These are phyloP conservation scores for Omphaloscelis lunosa DNA, from an alignment of 2,888 invertebrate species.

Conservation along the genomic window DNA sequence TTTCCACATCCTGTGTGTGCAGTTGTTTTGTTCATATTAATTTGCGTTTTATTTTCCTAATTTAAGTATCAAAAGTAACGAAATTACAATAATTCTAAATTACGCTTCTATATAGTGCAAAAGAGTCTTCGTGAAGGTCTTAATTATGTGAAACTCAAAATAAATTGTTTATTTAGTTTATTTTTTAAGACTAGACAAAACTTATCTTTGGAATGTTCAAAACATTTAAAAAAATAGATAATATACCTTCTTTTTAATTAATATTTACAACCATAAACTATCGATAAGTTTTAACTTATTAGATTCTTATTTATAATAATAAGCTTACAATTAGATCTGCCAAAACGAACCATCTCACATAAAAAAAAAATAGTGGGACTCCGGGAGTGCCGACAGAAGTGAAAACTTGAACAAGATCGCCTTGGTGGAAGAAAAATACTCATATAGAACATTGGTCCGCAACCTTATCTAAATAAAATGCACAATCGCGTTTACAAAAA, in stretches of 20 bases:
- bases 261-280: conserved; percentile 18
- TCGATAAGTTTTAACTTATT: conserved; percentile 46
- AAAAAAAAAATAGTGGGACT: too few species aligned
- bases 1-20: background rate
- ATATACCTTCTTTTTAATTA: conserved; percentile 41
- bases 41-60: background rate
- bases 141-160: conserved; percentile 1
- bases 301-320: background rate
- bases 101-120: too few species aligned
- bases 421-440: too few species aligned
- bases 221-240: conserved; percentile 50
- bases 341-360: background rate
- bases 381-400: too few species aligned
- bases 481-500: too few species aligned
- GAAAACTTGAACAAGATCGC: too few species aligned
- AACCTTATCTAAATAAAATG: too few species aligned
- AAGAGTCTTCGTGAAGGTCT: background rate
- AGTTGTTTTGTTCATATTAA: too few species aligned
- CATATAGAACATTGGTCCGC: too few species aligned
- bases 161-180: conserved; percentile 32
- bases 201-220: conserved; percentile 63
- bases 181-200: conserved; percentile 65
- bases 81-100: background rate
- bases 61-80: background rate
- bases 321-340: background rate